These are phyloP conservation scores for Actinia tenebrosa DNA, from an alignment of 64 coral and sea anemone genomes.

Conservation along the genomic window DNA sequence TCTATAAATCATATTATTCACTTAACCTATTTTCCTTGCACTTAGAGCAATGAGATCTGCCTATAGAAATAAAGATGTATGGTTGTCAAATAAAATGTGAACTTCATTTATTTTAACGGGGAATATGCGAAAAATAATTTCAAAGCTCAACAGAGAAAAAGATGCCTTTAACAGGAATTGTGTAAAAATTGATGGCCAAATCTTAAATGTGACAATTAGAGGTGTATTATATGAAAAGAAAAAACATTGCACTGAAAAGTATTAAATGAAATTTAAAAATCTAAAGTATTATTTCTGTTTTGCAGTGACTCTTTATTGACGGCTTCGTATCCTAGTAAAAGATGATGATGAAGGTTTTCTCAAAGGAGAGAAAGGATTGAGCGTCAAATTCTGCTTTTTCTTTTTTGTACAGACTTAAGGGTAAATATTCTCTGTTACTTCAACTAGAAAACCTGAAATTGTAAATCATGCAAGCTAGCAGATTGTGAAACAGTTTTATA, in stretches of 20 bases:
- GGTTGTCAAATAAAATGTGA: not conserved
- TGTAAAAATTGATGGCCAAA: slow-evolving; percentile 7
- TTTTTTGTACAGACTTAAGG: not conserved
- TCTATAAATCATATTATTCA: too few species aligned
- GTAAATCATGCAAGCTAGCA: not conserved
- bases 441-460: not conserved
- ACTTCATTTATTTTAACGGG: not conserved
- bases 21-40: too few species aligned
- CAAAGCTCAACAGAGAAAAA: not conserved
- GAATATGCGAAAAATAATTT: not conserved
- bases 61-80: too few species aligned
- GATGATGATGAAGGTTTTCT: slow-evolving; percentile 17
- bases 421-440: not conserved
- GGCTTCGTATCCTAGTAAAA: slow-evolving; percentile 4
- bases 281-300: not conserved
- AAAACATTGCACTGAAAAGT: too few species aligned
- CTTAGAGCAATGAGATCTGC: too few species aligned
- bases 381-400: slow-evolving; percentile 12
- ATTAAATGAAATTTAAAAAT: too few species aligned
- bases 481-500: not conserved
- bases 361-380: not conserved
- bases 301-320: slow-evolving; percentile 13
- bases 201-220: slow-evolving; percentile 22
- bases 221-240: not conserved
- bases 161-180: slow-evolving; percentile 15